phyloP scores from a whole-genome alignment of 2,888 invertebrate species.

The Pilophorus perplexus region DNA sequence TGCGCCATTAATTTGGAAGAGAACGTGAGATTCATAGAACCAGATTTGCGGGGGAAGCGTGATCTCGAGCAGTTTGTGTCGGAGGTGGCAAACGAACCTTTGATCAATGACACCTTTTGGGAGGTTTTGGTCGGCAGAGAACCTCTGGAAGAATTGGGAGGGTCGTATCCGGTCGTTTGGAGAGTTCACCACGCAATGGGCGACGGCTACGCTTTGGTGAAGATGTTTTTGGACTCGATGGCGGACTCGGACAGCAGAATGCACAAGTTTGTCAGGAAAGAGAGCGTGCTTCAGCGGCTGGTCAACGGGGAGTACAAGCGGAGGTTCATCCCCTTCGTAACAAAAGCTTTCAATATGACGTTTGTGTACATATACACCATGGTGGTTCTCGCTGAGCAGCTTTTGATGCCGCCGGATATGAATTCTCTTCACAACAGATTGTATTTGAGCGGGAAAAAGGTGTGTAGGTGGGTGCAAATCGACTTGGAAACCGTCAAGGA shows the following conservation, averaged over 20 bases:
- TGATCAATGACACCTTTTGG: conserved; percentile 27
- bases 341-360: conserved; percentile 20
- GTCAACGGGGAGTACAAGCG: conserved; percentile 27
- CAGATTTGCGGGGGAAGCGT: not conserved
- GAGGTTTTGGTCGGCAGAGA: conserved; percentile 13
- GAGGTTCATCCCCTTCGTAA: not conserved
- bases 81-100: conserved; percentile 25
- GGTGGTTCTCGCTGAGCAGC: conserved; percentile 22
- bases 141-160: not conserved
- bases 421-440: conserved; percentile 55
- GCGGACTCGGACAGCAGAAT: conserved; percentile 13
- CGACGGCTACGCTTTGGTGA: conserved; percentile 57
- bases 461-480: conserved; percentile 53
- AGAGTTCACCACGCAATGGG: conserved; percentile 59
- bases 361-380: conserved; percentile 16
- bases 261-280: conserved; percentile 14
- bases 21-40: conserved; percentile 24
- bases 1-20: conserved; percentile 2
- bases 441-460: conserved; percentile 52
- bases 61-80: conserved; percentile 24
- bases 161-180: not conserved
- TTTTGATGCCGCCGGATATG: conserved; percentile 9
- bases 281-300: conserved; percentile 24
- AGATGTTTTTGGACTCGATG: conserved; percentile 53
- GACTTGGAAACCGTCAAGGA: conserved; percentile 53